Evolutionary conservation across 2,113 vertebrate genomes (phyloP).

Genomic region (Eubucco bourcierii): DNA sequence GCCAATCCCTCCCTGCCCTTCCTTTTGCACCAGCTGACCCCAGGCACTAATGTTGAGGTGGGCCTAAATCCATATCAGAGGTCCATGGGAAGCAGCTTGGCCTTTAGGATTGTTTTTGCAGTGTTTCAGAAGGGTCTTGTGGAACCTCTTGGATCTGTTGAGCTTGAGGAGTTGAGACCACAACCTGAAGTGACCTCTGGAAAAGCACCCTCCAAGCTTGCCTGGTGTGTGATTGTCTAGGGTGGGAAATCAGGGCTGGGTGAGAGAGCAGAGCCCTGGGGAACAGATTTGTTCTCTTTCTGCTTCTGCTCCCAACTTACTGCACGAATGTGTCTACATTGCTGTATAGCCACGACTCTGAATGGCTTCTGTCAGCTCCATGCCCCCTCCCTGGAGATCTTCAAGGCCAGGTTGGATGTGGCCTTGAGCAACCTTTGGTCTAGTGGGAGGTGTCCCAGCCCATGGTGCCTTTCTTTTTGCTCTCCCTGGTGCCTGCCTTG

Average conservation of each 20-base stretch:
- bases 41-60: neutral
- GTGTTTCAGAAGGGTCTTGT: accelerated
- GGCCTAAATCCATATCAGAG: accelerated
- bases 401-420: too few species aligned
- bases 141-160: neutral
- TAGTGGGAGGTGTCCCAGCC: too few species aligned
- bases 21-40: neutral
- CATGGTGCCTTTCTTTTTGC: too few species aligned
- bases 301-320: neutral
- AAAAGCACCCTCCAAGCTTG: neutral
- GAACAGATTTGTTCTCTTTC: neutral
- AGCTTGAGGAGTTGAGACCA: neutral
- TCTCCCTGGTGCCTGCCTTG: too few species aligned
- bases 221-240: neutral
- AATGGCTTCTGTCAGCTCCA: neutral
- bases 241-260: neutral
- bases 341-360: neutral
- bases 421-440: too few species aligned
- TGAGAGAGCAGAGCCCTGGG: neutral
- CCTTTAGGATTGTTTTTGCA: neutral
- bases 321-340: neutral
- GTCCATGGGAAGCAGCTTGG: accelerated
- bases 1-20: neutral
- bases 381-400: too few species aligned
- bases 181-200: neutral